Evolutionary conservation across 1,140 invertebrate species (phyloP).

Genomic region (Procambarus virginalis): DNA sequence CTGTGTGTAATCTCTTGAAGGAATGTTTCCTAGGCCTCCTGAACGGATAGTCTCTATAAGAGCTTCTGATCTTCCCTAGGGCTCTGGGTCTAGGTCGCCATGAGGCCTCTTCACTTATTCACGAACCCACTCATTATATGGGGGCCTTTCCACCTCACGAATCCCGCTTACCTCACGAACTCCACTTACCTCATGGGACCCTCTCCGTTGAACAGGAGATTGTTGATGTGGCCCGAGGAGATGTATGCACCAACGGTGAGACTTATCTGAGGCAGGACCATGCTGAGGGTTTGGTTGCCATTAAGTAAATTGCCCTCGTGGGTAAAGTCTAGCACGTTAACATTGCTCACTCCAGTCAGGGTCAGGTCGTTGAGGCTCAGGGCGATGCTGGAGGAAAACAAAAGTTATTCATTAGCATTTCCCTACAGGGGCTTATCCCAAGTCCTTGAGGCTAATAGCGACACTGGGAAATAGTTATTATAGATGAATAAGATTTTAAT

Average conservation of each 20-base stretch:
- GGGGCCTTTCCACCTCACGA: too few species aligned
- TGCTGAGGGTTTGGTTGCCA: background rate
- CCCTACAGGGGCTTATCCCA: too few species aligned
- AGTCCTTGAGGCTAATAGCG: too few species aligned
- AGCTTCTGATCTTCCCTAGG: too few species aligned
- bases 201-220: constrained; percentile 33
- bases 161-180: background rate
- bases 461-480: too few species aligned
- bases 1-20: too few species aligned
- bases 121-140: too few species aligned
- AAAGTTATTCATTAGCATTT: background rate
- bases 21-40: too few species aligned
- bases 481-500: too few species aligned
- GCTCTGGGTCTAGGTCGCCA: too few species aligned
- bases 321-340: background rate
- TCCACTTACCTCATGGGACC: constrained; percentile 31
- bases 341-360: background rate
- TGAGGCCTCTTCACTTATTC: too few species aligned
- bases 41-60: too few species aligned
- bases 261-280: background rate
- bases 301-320: background rate
- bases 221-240: constrained; percentile 12
- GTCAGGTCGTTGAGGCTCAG: background rate
- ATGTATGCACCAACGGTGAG: constrained; percentile 10
- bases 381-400: background rate